A percentile compares a stretch with the other conserved stretches of the same genome.
These are phyloP conservation scores for Pentamera pediparva DNA, from an alignment of 53 echinoderm and acorn worm genomes.

Conservation along the genomic window DNA sequence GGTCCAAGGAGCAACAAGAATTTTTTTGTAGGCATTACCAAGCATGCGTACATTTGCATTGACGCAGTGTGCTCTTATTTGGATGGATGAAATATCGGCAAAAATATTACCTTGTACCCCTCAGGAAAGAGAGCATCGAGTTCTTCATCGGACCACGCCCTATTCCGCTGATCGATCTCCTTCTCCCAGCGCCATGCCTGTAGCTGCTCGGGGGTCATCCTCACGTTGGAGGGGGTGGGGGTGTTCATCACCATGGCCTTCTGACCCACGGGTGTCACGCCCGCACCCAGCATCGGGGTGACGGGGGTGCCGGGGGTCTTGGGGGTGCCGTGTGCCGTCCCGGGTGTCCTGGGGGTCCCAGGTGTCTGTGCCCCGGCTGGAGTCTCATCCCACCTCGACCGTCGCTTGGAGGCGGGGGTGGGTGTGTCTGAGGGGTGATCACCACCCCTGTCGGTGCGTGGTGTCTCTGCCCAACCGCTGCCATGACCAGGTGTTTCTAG, in stretches of 20 bases:
- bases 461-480: slow-evolving; percentile 98
- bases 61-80: too few relatives aligned
- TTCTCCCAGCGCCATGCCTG: slow-evolving; percentile 99
- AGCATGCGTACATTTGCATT: too few relatives aligned
- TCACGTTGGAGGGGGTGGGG: slow-evolving; percentile 74
- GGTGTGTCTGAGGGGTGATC: slow-evolving; percentile 85
- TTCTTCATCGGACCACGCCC: slow-evolving; percentile 85
- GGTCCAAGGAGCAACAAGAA: too few relatives aligned
- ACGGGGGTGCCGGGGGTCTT: slow-evolving; percentile 56
- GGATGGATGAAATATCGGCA: too few relatives aligned
- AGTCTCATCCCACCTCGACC: slow-evolving; percentile 97
- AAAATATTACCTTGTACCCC: slow-evolving; percentile 80
- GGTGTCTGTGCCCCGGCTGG: slow-evolving; percentile 86
- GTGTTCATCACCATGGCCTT: slow-evolving; percentile 88
- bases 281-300: slow-evolving; percentile 48
- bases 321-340: slow-evolving; percentile 33
- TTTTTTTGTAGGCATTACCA: too few relatives aligned
- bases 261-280: slow-evolving; percentile 77
- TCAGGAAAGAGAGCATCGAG: slow-evolving; percentile 93
- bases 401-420: slow-evolving; percentile 88
- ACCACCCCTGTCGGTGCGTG: slow-evolving; percentile 94
- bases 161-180: slow-evolving; percentile 96
- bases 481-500: slow-evolving; percentile 98
- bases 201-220: slow-evolving; percentile 95
- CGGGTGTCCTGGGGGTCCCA: slow-evolving; percentile 42